Evolutionary conservation across 2,888 invertebrate genomes (phyloP), one percentile per base, ranked within the genome.

Genomic region (Beris morrisii): DNA sequence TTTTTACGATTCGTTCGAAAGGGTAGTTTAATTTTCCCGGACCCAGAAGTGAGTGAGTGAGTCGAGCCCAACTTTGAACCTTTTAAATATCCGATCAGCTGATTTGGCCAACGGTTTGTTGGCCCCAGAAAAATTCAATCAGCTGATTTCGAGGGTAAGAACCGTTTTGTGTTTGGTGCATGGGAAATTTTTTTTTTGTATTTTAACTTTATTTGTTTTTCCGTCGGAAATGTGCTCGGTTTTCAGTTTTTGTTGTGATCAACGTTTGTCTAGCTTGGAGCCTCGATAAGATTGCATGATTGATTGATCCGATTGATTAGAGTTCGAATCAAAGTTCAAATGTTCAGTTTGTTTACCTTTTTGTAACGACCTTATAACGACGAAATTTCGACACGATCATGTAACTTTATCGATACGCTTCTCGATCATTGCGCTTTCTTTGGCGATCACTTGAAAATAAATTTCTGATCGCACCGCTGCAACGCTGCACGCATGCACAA

Each of bases 191-290:
- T 38, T 1, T 38, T 38, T 7, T 32, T 32, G 32, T 32, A 5
- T 4, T 32, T 38, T 38, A 38, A 38, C 38, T 9, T 38, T 38
- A 22, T 22, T 22, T 22, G 22, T 22, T 9, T 38, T 38, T 38
- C 38, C 2, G 2, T 9, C 38, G 9, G 1, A 38, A 38, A 9
- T 38, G 38, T 38, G 38, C 43, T 45, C 13, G 38, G 7, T 5
- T 38, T 32, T 38, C 11, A n/a, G n/a, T 15, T 22, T 13, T 32
- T 61, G 61, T 61, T 61, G 38, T 61, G 61, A 22, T 61, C 61
- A 61, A 38, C 52, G 11, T 22, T n/a, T 38, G 61, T 61, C 61
- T 61, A 61, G 61, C 43, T 43, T 38, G 50, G 50, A 50, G 61
- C 5, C 7, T 2, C 31, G 61, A 61, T 61, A 50, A 61, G 61